Evolutionary conservation across 2,113 vertebrate species (phyloP).

Genomic region (Pontoporia blainvillei): DNA sequence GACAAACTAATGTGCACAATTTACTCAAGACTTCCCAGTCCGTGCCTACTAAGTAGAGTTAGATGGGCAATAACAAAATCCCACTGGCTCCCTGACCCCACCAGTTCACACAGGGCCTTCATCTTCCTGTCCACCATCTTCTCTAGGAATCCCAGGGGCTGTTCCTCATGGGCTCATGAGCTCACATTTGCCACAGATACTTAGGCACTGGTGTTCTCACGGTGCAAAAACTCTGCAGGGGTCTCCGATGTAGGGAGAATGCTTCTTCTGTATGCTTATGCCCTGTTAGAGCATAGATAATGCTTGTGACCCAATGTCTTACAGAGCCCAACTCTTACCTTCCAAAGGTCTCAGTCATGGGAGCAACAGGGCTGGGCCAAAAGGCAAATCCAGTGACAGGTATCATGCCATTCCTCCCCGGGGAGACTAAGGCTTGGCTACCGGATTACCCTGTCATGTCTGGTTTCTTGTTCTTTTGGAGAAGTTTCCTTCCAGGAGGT

Average conservation of each 20-base stretch:
- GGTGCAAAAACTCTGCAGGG: neutral
- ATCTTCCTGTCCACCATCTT: neutral
- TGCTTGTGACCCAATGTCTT: neutral
- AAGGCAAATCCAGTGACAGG: neutral
- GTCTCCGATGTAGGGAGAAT: neutral
- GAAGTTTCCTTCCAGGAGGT: neutral
- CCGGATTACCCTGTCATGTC: neutral
- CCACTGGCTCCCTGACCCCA: neutral
- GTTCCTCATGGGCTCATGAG: neutral
- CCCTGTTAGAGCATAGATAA: rapidly evolving
- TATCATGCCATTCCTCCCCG: neutral
- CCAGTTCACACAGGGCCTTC: rapidly evolving
- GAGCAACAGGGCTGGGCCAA: neutral
- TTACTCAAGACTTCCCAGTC: neutral
- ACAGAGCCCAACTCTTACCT: neutral
- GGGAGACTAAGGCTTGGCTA: neutral
- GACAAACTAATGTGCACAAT: neutral
- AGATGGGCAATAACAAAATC: neutral
- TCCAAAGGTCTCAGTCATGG: neutral
- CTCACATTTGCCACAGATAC: neutral
- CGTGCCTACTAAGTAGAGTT: neutral
- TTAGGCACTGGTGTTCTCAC: neutral
- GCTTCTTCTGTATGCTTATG: neutral
- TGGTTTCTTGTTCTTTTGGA: neutral
- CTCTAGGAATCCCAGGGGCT: neutral